Base-by-base conservation (phyloP, 2,888 invertebrate species). In the Limnephilus marmoratus region DNA sequence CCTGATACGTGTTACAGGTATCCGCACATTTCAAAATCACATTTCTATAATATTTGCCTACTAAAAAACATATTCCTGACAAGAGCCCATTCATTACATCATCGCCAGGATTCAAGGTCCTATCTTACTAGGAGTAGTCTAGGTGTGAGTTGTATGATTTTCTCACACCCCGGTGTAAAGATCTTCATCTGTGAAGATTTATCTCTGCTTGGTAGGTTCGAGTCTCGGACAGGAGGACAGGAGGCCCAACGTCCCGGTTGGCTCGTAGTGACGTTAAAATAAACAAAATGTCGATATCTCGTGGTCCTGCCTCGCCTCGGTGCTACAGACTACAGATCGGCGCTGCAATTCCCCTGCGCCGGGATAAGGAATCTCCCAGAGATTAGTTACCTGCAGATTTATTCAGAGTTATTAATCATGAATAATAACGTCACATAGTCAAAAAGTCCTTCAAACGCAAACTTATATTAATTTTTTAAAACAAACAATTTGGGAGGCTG, bases 211-310 rank as follows among this genome's bases (percentile, higher is more conserved):
- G 41, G 11, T 53, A 18, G 68, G 24, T 68, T 37, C 41, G 34
- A 41, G 41, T 18, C 34, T 41, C 85, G 41, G 85, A 37, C 85
- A 85, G 37, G 37, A 7, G 31, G 81, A 81, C 81, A 31, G 13
- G 82, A 29, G 34, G 82, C 18, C 18, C 85, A 85, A 85, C 41
- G 41, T 24, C 24, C 68, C 68, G 31, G n/a, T 29, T 11, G 68
- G 81, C 91, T 87, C 88, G 34, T 53, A 81, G 87, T 82, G 91
- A 88, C 82, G 83, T 82, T 91, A 91, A 91, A 87, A 91, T 91
- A 88, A 91, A 91, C 87, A 81, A 88, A 87, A 91, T 68, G 68
- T 68, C 68, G 68, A 91, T 81, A 87, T 87, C 81, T 53, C 34
- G 29, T 90, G 81, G 86, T 45, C 91, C 81, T 88, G 87, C 68